phyloP scores from a whole-genome alignment of 2,797 vertebrate species.

The Cryptoblepharus egeriae region DNA sequence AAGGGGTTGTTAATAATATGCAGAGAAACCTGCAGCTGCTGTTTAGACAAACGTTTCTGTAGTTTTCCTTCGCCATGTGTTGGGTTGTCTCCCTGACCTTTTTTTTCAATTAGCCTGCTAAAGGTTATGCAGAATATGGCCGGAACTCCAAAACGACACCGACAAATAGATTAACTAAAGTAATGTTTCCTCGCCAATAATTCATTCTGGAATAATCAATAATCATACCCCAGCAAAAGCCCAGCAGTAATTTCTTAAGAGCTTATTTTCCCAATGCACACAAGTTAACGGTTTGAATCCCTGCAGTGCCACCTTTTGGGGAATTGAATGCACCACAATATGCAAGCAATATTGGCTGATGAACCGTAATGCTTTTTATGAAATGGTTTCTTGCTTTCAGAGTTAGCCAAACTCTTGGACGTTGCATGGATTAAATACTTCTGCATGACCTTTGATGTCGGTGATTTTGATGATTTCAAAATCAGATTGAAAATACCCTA shows the following conservation, averaged over 20 bases:
- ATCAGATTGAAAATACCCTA: too few relatives aligned
- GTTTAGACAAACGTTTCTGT: constrained; percentile 28
- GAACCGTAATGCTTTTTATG: neutral
- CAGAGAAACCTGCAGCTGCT: neutral
- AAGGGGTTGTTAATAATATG: neutral
- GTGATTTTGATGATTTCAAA: too few relatives aligned
- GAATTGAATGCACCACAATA: neutral
- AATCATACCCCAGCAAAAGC: constrained; percentile 16
- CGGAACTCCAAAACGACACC: constrained; percentile 4
- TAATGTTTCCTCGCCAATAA: constrained; percentile 24
- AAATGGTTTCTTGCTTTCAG: neutral
- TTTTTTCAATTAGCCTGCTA: constrained; percentile 32
- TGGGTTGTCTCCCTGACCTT: neutral
- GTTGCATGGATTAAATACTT: neutral
- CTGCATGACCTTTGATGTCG: neutral
- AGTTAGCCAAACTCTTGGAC: neutral
- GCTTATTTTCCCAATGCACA: constrained; percentile 4
- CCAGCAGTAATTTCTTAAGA: constrained; percentile 17
- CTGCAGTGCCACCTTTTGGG: constrained; percentile 13
- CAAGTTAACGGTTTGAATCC: neutral
- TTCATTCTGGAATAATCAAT: constrained; percentile 25
- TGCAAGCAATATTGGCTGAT: neutral
- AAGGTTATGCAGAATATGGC: neutral
- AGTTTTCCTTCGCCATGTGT: neutral
- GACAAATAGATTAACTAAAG: constrained; percentile 27